Evolutionary conservation across 2,113 vertebrate species (phyloP).

Genomic region (Ploceus nigricollis): DNA sequence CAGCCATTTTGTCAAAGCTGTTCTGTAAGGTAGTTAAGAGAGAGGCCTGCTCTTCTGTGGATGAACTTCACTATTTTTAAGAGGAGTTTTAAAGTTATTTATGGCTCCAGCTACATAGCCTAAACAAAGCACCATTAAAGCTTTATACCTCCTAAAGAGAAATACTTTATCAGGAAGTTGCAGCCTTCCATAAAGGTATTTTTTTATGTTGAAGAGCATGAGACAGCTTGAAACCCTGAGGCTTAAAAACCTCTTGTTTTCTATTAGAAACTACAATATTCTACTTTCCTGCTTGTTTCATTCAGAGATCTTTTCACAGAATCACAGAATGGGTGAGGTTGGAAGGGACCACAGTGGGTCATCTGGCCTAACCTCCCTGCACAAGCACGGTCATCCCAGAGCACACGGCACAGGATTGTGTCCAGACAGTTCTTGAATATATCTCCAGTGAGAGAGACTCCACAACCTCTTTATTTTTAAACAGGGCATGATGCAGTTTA

Average conservation of each 20-base stretch:
- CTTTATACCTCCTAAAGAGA: not conserved
- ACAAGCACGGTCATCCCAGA: not conserved
- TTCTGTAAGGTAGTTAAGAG: not conserved
- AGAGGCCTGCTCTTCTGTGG: not conserved
- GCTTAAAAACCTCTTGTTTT: not conserved
- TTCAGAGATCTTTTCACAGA: not conserved
- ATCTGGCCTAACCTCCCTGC: not conserved
- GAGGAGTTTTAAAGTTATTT: not conserved
- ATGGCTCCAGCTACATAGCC: not conserved
- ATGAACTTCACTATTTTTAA: not conserved
- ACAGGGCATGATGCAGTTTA: not conserved
- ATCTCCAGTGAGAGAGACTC: not conserved
- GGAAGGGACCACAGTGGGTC: not conserved
- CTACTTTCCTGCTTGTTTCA: not conserved
- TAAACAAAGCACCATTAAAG: not conserved
- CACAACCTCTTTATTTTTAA: not conserved
- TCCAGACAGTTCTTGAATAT: not conserved
- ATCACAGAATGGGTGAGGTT: not conserved
- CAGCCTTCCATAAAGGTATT: not conserved
- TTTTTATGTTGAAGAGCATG: not conserved
- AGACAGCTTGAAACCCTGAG: not conserved
- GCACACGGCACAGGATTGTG: not conserved
- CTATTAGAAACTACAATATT: not conserved
- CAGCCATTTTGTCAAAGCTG: not conserved
- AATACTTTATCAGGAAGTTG: not conserved